phyloP scores from a whole-genome alignment of 2,888 invertebrate genomes.

The Gortyna flavago region DNA sequence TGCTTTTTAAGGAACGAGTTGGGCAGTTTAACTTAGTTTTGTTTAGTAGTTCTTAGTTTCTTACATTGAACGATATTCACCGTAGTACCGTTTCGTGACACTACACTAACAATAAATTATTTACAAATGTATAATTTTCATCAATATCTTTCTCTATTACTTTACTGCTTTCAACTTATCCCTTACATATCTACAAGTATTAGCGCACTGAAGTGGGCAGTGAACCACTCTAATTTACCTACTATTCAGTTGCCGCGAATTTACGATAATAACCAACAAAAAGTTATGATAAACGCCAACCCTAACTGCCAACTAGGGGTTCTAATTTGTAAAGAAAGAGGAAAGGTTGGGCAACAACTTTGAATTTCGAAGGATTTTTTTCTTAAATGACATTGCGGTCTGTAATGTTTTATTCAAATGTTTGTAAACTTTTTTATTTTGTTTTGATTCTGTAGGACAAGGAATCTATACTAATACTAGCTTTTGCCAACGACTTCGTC shows the following conservation, averaged over 20 bases:
- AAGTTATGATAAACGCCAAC: conserved; percentile 77
- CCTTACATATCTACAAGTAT: conserved; percentile 11
- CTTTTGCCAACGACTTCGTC: no score
- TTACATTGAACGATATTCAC: not conserved
- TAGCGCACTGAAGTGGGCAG: conserved; percentile 28
- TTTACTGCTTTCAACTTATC: conserved; percentile 14
- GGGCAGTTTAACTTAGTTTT: conserved; percentile 9
- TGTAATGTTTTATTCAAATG: conserved; percentile 35
- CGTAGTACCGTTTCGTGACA: no score
- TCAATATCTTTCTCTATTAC: not conserved
- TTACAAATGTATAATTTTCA: no score
- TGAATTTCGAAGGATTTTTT: conserved; percentile 23
- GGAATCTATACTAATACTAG: not conserved
- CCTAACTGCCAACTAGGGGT: conserved; percentile 49
- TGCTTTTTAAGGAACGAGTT: conserved; percentile 19
- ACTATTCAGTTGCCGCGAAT: conserved; percentile 66
- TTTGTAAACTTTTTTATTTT: conserved; percentile 25
- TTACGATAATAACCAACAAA: conserved; percentile 78
- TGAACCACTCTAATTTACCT: conserved; percentile 63
- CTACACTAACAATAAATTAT: no score
- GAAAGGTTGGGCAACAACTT: conserved; percentile 21
- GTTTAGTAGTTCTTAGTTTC: not conserved
- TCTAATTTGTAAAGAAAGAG: conserved; percentile 63
- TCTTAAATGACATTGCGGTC: conserved; percentile 1
- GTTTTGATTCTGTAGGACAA: conserved; percentile 5